Evolutionary conservation across 2,888 invertebrate genomes (phyloP).

Genomic region (Tipula lateralis): DNA sequence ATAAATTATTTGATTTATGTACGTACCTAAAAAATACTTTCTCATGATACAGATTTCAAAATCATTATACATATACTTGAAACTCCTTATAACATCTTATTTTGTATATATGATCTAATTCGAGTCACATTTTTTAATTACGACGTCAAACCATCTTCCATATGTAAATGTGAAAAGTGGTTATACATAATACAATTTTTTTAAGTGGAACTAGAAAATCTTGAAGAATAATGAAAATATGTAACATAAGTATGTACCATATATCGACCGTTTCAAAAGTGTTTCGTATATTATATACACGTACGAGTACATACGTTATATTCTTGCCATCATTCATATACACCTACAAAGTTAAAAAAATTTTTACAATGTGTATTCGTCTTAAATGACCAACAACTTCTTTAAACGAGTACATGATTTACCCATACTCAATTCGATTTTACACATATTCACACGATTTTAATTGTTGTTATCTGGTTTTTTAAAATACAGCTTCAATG

Average conservation of each 20-base stretch:
- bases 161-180: not conserved
- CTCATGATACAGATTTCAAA: not conserved
- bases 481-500: not conserved
- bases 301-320: not conserved
- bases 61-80: not conserved
- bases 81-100: not conserved
- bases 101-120: not conserved
- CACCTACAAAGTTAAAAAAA: not conserved
- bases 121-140: not conserved
- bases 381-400: not conserved
- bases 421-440: not conserved
- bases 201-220: not conserved
- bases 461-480: conserved; percentile 19
- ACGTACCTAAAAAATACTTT: not conserved
- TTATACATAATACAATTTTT: not conserved
- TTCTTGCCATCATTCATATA: not conserved
- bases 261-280: not conserved
- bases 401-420: not conserved
- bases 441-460: not conserved
- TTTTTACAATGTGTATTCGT: not conserved
- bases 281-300: not conserved
- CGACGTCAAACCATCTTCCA: not conserved
- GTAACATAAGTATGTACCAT: not conserved
- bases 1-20: not conserved
- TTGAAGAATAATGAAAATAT: not conserved